Evolutionary conservation across 2,113 vertebrate genomes (phyloP), one percentile per base, ranked within the genome.

Genomic region (Nibea albiflora): DNA sequence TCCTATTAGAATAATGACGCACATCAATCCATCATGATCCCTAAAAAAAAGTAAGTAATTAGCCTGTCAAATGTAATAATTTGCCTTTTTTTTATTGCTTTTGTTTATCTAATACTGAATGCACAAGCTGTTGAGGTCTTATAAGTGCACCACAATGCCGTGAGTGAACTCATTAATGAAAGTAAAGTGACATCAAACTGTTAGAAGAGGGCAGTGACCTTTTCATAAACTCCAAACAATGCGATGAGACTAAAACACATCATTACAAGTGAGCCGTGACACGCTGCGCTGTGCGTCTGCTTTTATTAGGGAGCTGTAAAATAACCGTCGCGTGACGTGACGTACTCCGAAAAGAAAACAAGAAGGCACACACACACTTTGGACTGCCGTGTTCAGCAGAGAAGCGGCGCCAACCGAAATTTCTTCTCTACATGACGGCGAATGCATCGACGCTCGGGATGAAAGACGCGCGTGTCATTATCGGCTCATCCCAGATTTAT

Each of bases 81-180:
- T 64, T 52, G 31, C 75, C 26, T 3, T 15, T 5, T 1, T 8
- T 1, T 39, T 74, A 15, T 44, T 83, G 67, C 74, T 71, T 76
- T 52, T 84, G 67, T 88, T 84, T 66, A 44, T n/a, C 7, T 4
- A 53, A 16, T 3, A 15, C 44, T 26, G 28, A 28, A 70, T 50
- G 16, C 54, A 66, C 64, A 75, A n/a, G 73, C 72, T 74, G 81
- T 52, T 31, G 20, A 53, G n/a, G 53, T 67, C 28, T 22, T 11
- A 20, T 2, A 52, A 61, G 42, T n/a, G 20, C n/a, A 52, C 26
- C 28, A 0, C 44, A 10, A 5, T 2, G 70, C 24, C 26, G 6
- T 42, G 52, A 57, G 42, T 5, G 17, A 76, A 42, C 67, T 85
- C 81, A 24, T 86, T 85, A 87, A 35, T 16, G 4, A 2, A 85